Evolutionary conservation across 2,888 invertebrate species (phyloP), one percentile per base, ranked within the genome.

Genomic region (Oscheius sp.): DNA sequence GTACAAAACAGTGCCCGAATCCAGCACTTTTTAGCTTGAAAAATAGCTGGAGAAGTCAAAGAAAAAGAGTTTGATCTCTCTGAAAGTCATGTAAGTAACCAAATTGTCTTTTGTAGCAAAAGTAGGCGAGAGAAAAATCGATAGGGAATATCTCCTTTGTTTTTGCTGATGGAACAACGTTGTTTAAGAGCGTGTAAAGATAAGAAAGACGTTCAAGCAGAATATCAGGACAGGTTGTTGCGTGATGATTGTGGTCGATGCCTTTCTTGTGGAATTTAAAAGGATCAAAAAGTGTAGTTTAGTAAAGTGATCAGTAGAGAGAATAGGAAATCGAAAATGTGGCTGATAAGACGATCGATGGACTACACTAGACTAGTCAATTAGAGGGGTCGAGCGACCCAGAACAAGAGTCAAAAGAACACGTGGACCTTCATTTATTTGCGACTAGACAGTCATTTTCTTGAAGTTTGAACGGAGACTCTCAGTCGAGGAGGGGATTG

Each of bases 331-430:
- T 42, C 17, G 42, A 42, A 42, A 42, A 42, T 42, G 17, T 55
- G 55, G 33, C 37, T 55, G 55, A 55, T 55, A 55, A 55, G 37
- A 23, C 34, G 45, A 61, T 61, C 61, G 61, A 61, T 61, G 45
- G 45, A 45, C 42, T 8, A 61, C 25, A 61, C 61, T 61, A 61
- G 61, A 61, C 61, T 61, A 61, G 61, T 12, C 42, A 61, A 45
- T 61, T 45, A 61, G 55, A 3, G 55, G 42, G 61, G 61, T 61
- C 45, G 61, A 3, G 29, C 61, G 61, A 45, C 42, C 61, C 61
- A 42, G n/a, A 48, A 12, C 23, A 12, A 8, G 53, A 31, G 20
- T 17, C 25, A 20, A 8, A 17, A 46, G 46, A 46, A 46, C 17
- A 17, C n/a, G 46, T 17, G 20, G 46, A 46, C 3, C n/a, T 58